phyloP scores from a whole-genome alignment of 2,888 invertebrate genomes.

The Arctia plantaginis region DNA sequence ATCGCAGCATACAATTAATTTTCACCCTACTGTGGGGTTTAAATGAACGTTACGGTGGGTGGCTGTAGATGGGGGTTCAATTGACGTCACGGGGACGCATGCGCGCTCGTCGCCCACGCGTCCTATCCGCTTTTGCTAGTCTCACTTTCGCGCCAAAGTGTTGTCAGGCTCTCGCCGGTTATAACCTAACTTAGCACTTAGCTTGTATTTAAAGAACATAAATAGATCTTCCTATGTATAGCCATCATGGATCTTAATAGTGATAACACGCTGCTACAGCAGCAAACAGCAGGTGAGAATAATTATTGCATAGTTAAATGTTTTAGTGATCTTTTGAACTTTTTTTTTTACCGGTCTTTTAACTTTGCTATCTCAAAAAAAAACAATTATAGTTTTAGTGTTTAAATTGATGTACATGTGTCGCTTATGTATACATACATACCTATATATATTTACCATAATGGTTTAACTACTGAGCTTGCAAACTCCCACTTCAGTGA shows the following conservation, averaged over 20 bases:
- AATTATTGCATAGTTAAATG: conserved; percentile 29
- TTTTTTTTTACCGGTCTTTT: conserved; percentile 56
- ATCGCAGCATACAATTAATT: conserved; percentile 5
- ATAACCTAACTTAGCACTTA: conserved; percentile 57
- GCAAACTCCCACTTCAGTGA: not conserved
- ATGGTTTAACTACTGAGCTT: not conserved
- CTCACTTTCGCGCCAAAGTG: conserved; percentile 82
- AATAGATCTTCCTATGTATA: conserved; percentile 37
- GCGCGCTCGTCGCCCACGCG: conserved; percentile 73
- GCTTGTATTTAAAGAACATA: conserved; percentile 23
- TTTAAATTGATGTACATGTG: not conserved
- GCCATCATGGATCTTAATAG: conserved; percentile 66
- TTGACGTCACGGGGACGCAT: conserved; percentile 79
- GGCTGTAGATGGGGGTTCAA: conserved; percentile 64
- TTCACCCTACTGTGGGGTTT: conserved; percentile 21
- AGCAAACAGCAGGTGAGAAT: conserved; percentile 71
- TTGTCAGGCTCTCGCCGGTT: conserved; percentile 70
- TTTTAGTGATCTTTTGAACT: conserved; percentile 45
- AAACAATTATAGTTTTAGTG: conserved; percentile 15
- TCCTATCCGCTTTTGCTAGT: conserved; percentile 53
- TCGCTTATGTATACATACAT: too few species aligned
- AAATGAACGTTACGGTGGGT: conserved; percentile 28
- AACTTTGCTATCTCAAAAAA: conserved; percentile 59
- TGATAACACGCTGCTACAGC: conserved; percentile 58
- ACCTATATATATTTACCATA: too few species aligned